Base-by-base conservation (phyloP, 2,888 invertebrate species). In the Rhopalosiphum nymphaeae region DNA sequence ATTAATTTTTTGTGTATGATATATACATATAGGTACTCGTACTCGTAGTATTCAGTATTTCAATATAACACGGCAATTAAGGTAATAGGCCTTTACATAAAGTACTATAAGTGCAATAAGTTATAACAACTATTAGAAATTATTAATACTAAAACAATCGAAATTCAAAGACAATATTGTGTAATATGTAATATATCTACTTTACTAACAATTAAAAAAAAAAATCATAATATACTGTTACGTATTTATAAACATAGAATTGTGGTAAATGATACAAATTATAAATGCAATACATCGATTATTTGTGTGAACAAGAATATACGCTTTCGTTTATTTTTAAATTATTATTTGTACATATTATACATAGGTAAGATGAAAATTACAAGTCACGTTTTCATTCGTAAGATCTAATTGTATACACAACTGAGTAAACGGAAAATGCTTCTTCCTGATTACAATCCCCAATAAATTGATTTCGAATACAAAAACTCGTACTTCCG, bases 341-440 rank as follows among this genome's bases (percentile, higher is more conserved):
- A 78, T 36, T 78, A 78, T 78, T n/a, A 36, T 78, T 78, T 36
- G n/a, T 78, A 78, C 78, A 78, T 78, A 78, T 78, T n/a, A 78
- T 78, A 78, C 36, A 78, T 78, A 78, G 36, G 78, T 36, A 78
- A 78, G 78, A 78, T 36, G 78, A 78, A 78, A 78, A 78, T 78
- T 36, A 78, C 78, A 78, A 78, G 78, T 78, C 78, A 78, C 78
- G 78, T 78, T 78, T 78, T 78, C 78, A 78, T n/a, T 78, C 78
- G 78, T 78, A 78, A 78, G 78, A 78, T 78, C 78, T 78, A 78
- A 78, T 78, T 78, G 78, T 78, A 78, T 78, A 78, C n/a, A 78
- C 78, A 78, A 78, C 36, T 78, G 78, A 78, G 36, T 78, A 78
- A 78, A 78, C 78, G 78, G 36, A 78, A 78, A 78, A 78, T 36